phyloP scores from a whole-genome alignment of 2,113 vertebrate genomes.

The Cnemophilus loriae region DNA sequence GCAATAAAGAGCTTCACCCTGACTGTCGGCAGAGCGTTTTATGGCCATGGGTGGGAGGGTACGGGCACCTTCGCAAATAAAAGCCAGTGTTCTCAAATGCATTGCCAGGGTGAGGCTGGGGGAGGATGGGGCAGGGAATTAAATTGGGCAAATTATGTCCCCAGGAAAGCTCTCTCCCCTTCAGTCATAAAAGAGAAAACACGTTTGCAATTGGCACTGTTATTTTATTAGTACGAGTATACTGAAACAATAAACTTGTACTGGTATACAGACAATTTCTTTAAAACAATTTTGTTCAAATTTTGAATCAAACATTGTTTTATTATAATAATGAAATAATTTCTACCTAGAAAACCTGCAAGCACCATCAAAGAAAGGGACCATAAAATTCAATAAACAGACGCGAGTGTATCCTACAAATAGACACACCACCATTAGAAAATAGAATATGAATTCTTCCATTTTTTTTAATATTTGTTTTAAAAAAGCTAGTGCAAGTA shows the following conservation, averaged over 20 bases:
- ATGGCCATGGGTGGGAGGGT: neutral
- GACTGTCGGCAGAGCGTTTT: neutral
- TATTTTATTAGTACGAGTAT: slow-evolving; percentile 96
- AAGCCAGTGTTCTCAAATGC: neutral
- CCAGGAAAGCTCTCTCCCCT: neutral
- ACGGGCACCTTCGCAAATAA: rapidly evolving
- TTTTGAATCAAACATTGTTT: slow-evolving; percentile 96
- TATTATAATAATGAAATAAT: slow-evolving; percentile 96
- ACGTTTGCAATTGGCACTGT: slow-evolving; percentile 87
- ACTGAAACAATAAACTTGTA: slow-evolving; percentile 88
- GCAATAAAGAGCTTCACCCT: slow-evolving; percentile 8
- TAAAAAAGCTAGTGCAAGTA: slow-evolving; percentile 98
- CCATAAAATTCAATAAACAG: slow-evolving; percentile 96
- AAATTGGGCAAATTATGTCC: neutral
- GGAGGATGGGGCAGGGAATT: neutral
- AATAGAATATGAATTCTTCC: slow-evolving; percentile 93
- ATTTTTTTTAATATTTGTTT: slow-evolving; percentile 89
- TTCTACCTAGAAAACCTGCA: slow-evolving; percentile 97
- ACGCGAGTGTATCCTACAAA: slow-evolving; percentile 93
- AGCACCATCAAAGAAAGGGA: slow-evolving; percentile 98
- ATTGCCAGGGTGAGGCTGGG: neutral
- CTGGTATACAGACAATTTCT: slow-evolving; percentile 95
- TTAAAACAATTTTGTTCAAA: slow-evolving; percentile 98
- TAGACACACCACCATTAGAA: slow-evolving; percentile 95
- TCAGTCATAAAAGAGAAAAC: neutral